Conservation (phyloP, 2,113 vertebrate genomes). For the Sturnira hondurensis region DNA sequence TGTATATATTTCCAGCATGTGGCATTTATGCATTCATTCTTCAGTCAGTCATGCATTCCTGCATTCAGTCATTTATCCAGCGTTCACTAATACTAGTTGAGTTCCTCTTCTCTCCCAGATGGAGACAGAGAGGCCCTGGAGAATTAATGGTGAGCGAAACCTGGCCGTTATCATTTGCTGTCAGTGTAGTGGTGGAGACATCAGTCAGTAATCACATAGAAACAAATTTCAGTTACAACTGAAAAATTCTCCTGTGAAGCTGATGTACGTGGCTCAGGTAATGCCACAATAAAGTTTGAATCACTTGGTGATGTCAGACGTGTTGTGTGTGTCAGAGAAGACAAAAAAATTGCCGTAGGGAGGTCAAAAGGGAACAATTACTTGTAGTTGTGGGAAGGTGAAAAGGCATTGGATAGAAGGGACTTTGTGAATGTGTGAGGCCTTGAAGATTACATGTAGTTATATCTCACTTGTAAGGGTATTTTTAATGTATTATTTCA, state of each 20-base stretch:
- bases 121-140: not conserved
- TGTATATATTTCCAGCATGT: not conserved
- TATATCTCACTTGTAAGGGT: not conserved
- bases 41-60: not conserved
- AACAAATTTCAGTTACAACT: not conserved
- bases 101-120: not conserved
- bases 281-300: not conserved
- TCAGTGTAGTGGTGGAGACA: not conserved
- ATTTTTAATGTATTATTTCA: not conserved
- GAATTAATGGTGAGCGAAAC: not conserved
- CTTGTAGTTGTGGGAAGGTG: not conserved
- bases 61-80: not conserved
- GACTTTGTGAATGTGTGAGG: not conserved
- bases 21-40: not conserved
- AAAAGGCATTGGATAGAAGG: not conserved
- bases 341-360: not conserved
- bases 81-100: not conserved
- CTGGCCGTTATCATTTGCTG: not conserved
- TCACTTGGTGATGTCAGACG: not conserved
- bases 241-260: not conserved
- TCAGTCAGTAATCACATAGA: not conserved
- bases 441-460: not conserved
- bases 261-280: not conserved
- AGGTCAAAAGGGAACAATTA: not conserved
- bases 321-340: not conserved